phyloP scores from a whole-genome alignment of 2,797 vertebrate species.

The Helostoma temminkii region DNA sequence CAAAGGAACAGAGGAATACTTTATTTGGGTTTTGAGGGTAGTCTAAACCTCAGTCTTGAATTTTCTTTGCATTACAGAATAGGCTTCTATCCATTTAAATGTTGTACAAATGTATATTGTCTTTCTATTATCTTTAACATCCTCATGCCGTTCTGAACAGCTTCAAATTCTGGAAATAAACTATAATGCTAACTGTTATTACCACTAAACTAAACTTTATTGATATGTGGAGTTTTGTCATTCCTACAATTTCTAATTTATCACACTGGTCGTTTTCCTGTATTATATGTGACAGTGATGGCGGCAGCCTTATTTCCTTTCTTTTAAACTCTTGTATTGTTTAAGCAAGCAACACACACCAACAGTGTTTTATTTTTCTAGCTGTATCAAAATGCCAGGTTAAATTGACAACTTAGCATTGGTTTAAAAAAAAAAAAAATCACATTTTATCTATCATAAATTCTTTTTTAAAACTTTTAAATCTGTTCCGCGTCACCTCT shows the following conservation, averaged over 20 bases:
- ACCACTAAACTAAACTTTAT: conserved; percentile 3
- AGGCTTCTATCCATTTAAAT: too few relatives aligned
- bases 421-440: too few relatives aligned
- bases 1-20: too few relatives aligned
- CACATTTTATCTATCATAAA: too few relatives aligned
- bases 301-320: not conserved
- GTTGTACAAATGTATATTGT: too few relatives aligned
- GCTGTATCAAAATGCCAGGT: not conserved
- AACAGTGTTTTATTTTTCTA: not conserved
- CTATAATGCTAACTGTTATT: conserved; percentile 10
- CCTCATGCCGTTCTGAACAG: not conserved
- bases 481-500: too few relatives aligned
- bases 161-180: conserved; percentile 12
- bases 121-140: not conserved
- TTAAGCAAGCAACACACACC: conserved; percentile 9
- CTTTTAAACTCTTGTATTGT: too few relatives aligned
- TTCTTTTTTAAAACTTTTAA: too few relatives aligned
- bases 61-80: too few relatives aligned
- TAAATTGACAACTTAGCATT: not conserved
- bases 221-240: not conserved
- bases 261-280: not conserved
- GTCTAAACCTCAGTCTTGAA: too few relatives aligned
- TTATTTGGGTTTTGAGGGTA: too few relatives aligned
- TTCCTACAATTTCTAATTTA: not conserved
- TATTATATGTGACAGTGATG: not conserved